These are phyloP conservation scores for Colostygia pectinataria DNA, from an alignment of 2,888 invertebrate genomes.

Conservation along the genomic window DNA sequence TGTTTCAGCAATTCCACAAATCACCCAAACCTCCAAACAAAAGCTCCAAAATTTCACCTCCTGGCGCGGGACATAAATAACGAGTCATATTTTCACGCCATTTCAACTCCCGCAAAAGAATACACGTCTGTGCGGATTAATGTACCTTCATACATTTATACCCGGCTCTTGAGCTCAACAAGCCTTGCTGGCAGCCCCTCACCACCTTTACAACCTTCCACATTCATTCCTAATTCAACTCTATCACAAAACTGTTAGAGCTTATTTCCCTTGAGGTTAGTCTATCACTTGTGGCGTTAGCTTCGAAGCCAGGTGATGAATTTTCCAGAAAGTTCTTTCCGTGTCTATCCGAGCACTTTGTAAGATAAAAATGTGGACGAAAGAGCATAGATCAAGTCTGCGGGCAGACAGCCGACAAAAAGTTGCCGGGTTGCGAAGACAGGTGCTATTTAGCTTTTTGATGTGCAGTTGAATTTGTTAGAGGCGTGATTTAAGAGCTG, in stretches of 20 bases:
- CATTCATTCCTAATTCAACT: slow-evolving; percentile 35
- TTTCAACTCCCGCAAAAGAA: slow-evolving; percentile 78
- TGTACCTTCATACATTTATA: slow-evolving; percentile 79
- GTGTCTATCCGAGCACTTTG: slow-evolving; percentile 81
- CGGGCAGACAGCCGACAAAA: slow-evolving; percentile 64
- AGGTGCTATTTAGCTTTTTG: slow-evolving; percentile 56
- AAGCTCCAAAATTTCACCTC: slow-evolving; percentile 54
- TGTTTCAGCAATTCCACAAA: slow-evolving; percentile 13
- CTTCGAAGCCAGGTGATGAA: slow-evolving; percentile 54
- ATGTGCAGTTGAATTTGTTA: slow-evolving; percentile 48
- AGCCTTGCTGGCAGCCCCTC: slow-evolving; percentile 46
- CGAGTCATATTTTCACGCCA: slow-evolving; percentile 80
- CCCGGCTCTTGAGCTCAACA: slow-evolving; percentile 62
- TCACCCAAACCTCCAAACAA: slow-evolving; percentile 37
- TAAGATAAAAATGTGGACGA: slow-evolving; percentile 79
- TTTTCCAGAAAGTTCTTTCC: slow-evolving; percentile 77
- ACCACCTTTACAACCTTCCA: slow-evolving; percentile 36
- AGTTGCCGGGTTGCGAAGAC: slow-evolving; percentile 54
- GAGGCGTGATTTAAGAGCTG: slow-evolving; percentile 25
- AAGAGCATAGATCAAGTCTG: slow-evolving; percentile 77
- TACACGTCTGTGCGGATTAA: slow-evolving; percentile 79
- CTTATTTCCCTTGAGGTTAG: slow-evolving; percentile 10
- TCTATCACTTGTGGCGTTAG: slow-evolving; percentile 41
- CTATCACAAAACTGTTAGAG: background rate
- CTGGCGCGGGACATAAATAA: slow-evolving; percentile 69